Base-by-base conservation (phyloP, 2,888 invertebrate species). In the Brachypalpus laphriformis region DNA sequence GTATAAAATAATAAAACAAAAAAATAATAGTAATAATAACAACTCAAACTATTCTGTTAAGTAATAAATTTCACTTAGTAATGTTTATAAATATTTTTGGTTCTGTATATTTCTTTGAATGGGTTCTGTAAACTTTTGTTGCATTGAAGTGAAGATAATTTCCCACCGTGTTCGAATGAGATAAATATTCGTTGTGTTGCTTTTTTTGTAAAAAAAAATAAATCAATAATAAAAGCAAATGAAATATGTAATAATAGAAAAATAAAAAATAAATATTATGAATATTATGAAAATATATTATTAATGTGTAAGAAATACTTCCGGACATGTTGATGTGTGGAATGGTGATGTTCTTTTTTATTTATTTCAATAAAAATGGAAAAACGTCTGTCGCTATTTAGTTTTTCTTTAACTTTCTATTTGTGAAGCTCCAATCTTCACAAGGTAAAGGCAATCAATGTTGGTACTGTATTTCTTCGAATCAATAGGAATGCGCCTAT, bases 301-400 rank as follows among this genome's bases (percentile, higher is more conserved):
- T 57, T 59, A 71, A 72, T 51, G 37, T 59, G 47, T 82, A 78
- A 82, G 78, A 72, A 82, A 82, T 77, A 80, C 74, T 83, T 83
- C 83, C 80, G 80, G 28, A 83, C 61, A 70, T 74, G 82, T 83
- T 83, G 68, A 68, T 83, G 78, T 80, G 65, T 70, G 83, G 80
- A 74, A 57, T 80, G 83, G 83, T 83, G 83, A 83, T 80, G 83
- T 83, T 83, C 74, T 83, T 83, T 83, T 83, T 83, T 83, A 83
- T 83, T 83, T 83, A 83, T 80, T 83, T 83, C 83, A 83, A 83
- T 83, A 83, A 83, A 83, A 83, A 83, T 83, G 65, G 63, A 77
- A 83, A 83, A 78, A 68, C 74, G 49, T 78, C 40, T 40, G 5
- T 6, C 14, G 51, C 31, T 4, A 3, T 25, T 34, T 40, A 16